These are phyloP conservation scores for Anomalospiza imberbis DNA, from an alignment of 2,797 vertebrate species.

Conservation along the genomic window DNA sequence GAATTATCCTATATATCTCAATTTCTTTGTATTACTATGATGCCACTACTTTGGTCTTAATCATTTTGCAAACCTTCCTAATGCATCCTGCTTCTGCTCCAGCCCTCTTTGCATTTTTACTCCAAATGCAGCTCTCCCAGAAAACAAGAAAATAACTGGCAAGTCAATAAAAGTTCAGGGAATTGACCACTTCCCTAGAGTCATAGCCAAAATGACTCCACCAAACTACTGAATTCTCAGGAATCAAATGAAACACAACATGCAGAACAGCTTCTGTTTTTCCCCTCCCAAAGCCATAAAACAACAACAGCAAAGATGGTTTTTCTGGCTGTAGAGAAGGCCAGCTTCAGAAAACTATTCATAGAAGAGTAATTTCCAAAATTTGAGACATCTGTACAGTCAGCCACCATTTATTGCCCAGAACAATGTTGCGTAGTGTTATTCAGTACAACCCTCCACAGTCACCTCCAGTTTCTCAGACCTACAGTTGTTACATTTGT, in stretches of 20 bases:
- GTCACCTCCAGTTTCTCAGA: background rate
- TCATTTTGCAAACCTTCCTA: background rate
- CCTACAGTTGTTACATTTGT: background rate
- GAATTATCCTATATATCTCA: background rate
- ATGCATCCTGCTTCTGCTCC: background rate
- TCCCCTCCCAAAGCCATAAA: background rate
- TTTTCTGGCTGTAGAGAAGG: background rate
- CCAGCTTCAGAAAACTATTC: background rate
- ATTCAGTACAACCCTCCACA: background rate
- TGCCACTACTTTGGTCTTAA: background rate
- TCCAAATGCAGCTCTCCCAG: background rate
- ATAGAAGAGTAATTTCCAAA: slow-evolving; percentile 17
- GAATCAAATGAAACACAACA: background rate
- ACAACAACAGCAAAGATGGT: background rate
- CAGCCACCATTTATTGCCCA: background rate
- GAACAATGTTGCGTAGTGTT: background rate
- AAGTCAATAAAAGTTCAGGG: background rate
- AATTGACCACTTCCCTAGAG: background rate
- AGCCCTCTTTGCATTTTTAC: background rate
- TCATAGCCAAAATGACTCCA: background rate
- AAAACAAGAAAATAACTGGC: background rate
- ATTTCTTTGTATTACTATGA: background rate
- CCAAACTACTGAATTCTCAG: background rate
- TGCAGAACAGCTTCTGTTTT: background rate
- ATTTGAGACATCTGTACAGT: slow-evolving; percentile 11